A percentile compares a stretch with the other conserved stretches of the same genome.
These are phyloP conservation scores for Augochlora pura DNA, from an alignment of 1,140 invertebrate genomes.

Conservation along the genomic window DNA sequence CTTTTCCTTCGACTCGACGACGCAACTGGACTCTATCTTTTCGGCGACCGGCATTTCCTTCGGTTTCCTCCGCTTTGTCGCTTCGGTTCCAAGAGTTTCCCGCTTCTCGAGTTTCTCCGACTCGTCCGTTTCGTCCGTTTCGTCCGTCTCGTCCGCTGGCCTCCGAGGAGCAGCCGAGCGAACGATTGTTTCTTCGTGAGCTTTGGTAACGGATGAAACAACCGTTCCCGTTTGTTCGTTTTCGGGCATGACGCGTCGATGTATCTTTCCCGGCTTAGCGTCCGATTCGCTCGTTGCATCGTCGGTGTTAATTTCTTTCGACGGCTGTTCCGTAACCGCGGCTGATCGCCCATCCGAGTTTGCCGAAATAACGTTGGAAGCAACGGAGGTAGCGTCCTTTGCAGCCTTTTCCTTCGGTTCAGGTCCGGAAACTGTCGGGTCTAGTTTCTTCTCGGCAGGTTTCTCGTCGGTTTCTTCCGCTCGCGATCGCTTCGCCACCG, in stretches of 20 bases:
- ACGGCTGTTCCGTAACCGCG: too few species aligned
- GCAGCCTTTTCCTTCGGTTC: too few species aligned
- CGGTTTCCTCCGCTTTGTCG: slow-evolving; percentile 31
- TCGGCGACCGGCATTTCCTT: slow-evolving; percentile 37
- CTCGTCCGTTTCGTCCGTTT: neutral
- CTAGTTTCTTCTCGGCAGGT: too few species aligned
- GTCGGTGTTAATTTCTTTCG: too few species aligned
- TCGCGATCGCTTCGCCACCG: neutral
- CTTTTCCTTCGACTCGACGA: slow-evolving; percentile 16
- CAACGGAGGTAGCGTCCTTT: too few species aligned
- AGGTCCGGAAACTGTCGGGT: too few species aligned
- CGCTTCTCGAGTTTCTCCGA: neutral
- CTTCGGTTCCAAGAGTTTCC: slow-evolving; percentile 1
- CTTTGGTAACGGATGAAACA: neutral
- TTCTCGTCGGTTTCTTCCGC: neutral
- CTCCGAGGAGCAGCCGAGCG: neutral
- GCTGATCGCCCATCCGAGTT: neutral
- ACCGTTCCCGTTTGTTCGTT: too few species aligned
- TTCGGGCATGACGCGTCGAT: too few species aligned
- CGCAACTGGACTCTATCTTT: neutral
- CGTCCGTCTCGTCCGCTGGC: neutral
- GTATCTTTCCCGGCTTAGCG: too few species aligned
- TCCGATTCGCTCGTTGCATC: too few species aligned
- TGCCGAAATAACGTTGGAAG: neutral
- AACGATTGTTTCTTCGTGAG: neutral